These are phyloP conservation scores for Pollenia griseotomentosa DNA, from an alignment of 2,888 invertebrate genomes.

Conservation along the genomic window DNA sequence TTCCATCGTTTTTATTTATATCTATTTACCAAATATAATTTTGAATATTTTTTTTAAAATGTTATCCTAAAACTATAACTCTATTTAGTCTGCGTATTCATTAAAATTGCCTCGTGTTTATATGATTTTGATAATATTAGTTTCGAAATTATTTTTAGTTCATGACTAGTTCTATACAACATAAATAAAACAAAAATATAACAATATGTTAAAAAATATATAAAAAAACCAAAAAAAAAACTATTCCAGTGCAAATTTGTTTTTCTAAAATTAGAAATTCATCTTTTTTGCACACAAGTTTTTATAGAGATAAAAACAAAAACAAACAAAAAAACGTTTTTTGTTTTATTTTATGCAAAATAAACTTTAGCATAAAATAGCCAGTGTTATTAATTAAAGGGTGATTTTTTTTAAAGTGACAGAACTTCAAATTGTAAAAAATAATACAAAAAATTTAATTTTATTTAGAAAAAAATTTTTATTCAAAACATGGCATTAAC, in stretches of 20 bases:
- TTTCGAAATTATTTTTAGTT: constrained; percentile 24
- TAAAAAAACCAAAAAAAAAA: background rate
- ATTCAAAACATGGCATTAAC: no score
- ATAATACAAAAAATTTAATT: no score
- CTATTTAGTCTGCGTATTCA: background rate
- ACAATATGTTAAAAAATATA: background rate
- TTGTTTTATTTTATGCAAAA: constrained; percentile 14
- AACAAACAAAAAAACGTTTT: background rate
- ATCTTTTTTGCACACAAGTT: constrained; percentile 24
- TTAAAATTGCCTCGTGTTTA: background rate
- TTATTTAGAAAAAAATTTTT: no score
- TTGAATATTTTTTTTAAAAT: no score
- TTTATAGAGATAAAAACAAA: constrained; percentile 3
- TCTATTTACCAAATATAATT: no score
- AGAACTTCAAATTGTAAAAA: no score
- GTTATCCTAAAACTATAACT: no score
- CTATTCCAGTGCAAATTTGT: constrained; percentile 26
- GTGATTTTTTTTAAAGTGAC: no score
- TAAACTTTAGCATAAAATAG: background rate
- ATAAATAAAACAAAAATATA: background rate
- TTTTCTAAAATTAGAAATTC: constrained; percentile 27
- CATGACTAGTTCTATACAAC: constrained; percentile 12
- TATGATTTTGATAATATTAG: background rate
- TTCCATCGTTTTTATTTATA: background rate
- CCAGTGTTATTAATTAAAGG: no score